Percentiles rank a stretch among this genome's conserved stretches.
phyloP scores from a whole-genome alignment of 2,888 invertebrate species.

The Chydorus sphaericus region DNA sequence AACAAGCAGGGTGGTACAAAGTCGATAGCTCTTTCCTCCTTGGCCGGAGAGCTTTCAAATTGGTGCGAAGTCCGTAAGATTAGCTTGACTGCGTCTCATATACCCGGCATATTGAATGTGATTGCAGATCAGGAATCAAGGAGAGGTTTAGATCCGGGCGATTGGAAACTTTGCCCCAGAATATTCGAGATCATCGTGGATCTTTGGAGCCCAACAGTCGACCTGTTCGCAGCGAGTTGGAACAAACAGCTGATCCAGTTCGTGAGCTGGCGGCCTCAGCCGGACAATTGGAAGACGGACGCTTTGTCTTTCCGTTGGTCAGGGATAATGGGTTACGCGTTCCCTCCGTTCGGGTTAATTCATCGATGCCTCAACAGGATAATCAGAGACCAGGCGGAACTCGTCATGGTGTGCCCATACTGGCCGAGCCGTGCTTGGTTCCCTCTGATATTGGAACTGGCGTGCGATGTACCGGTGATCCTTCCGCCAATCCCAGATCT shows the following conservation, averaged over 20 bases:
- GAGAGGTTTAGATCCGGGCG: not conserved
- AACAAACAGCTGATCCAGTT: not conserved
- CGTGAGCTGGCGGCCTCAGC: conserved; percentile 37
- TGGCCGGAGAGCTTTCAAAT: not conserved
- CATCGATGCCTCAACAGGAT: not conserved
- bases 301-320: conserved; percentile 99
- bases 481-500: not conserved
- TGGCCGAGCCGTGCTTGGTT: not conserved
- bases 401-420: not conserved
- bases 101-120: not conserved
- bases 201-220: not conserved
- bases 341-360: conserved; percentile 41
- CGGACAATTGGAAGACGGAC: conserved; percentile 97
- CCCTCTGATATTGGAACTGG: not conserved
- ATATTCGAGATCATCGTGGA: not conserved
- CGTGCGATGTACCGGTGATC: not conserved
- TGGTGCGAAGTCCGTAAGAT: not conserved
- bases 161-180: not conserved
- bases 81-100: not conserved
- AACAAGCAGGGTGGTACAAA: not conserved
- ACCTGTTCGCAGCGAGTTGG: not conserved
- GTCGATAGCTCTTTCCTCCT: not conserved
- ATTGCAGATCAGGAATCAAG: not conserved
- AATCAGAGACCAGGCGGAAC: not conserved
- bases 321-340: conserved; percentile 95